These are phyloP conservation scores for Andrena minutula DNA, from an alignment of 2,888 invertebrate species.

Conservation along the genomic window DNA sequence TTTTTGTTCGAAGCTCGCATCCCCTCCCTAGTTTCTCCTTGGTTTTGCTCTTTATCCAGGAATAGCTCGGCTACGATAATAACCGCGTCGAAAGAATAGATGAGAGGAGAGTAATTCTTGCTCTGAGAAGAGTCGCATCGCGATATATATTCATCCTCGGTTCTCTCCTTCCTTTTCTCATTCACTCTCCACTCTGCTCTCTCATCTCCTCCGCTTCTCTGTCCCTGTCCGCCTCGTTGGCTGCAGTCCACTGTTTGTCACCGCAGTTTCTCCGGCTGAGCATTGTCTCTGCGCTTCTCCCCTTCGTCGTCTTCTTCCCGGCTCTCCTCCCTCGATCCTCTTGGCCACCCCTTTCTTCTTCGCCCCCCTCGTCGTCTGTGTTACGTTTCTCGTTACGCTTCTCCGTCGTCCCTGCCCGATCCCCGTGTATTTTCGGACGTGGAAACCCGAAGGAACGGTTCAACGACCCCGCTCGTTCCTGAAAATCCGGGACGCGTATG, in stretches of 20 bases:
- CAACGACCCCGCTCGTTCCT: slow-evolving; percentile 68
- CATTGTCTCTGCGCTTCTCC: slow-evolving; percentile 53
- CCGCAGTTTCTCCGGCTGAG: slow-evolving; percentile 52
- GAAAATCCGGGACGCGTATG: slow-evolving; percentile 51
- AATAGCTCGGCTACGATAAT: slow-evolving; percentile 70
- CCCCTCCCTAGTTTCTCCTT: slow-evolving; percentile 13
- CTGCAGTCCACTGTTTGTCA: slow-evolving; percentile 71
- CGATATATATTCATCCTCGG: slow-evolving; percentile 65
- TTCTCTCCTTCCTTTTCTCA: slow-evolving; percentile 13
- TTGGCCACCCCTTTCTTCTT: not conserved
- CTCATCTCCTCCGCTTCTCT: slow-evolving; percentile 14
- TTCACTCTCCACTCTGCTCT: slow-evolving; percentile 11
- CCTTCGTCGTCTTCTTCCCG: slow-evolving; percentile 8
- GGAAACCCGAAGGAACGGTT: slow-evolving; percentile 64
- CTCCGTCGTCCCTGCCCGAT: slow-evolving; percentile 49
- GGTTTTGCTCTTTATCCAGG: slow-evolving; percentile 52
- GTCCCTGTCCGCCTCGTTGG: slow-evolving; percentile 37
- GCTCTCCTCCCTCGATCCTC: not conserved
- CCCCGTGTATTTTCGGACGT: slow-evolving; percentile 71
- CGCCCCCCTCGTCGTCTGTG: slow-evolving; percentile 54
- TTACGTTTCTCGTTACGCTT: slow-evolving; percentile 62
- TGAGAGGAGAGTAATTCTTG: slow-evolving; percentile 67
- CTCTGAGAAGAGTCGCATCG: slow-evolving; percentile 57
- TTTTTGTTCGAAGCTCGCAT: slow-evolving; percentile 57
- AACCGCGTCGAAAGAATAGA: slow-evolving; percentile 71